Percentiles rank a stretch among this genome's conserved stretches.
phyloP scores from a whole-genome alignment of 2,113 vertebrate genomes.

The Paedocypris sp. region DNA sequence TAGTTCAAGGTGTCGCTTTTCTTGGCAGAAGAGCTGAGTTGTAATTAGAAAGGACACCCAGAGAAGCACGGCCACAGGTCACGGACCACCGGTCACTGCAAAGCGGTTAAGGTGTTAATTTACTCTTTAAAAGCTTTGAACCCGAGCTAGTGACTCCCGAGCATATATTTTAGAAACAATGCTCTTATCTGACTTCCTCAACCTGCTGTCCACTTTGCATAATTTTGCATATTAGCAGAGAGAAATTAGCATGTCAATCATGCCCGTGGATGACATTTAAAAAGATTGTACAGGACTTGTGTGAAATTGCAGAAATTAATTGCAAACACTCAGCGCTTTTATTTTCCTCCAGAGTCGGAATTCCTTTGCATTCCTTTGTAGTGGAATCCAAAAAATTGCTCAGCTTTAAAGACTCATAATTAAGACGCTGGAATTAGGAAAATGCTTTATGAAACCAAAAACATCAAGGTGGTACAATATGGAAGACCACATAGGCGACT shows the following conservation, averaged over 20 bases:
- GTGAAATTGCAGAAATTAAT: conserved; percentile 58
- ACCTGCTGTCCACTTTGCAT: conserved; percentile 48
- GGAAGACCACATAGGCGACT: not conserved
- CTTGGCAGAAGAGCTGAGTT: not conserved
- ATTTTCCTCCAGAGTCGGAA: conserved; percentile 43
- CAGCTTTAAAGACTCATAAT: conserved; percentile 41
- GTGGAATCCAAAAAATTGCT: conserved; percentile 37
- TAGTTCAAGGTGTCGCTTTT: not conserved
- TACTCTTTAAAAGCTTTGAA: conserved; percentile 42
- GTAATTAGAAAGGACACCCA: not conserved
- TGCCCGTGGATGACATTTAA: conserved; percentile 53
- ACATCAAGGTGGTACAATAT: conserved; percentile 22
- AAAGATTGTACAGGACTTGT: conserved; percentile 54
- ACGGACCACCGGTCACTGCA: conserved; percentile 10
- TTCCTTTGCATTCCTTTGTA: conserved; percentile 41
- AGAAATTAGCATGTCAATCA: conserved; percentile 61
- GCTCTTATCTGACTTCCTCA: conserved; percentile 52
- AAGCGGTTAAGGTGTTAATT: conserved; percentile 38
- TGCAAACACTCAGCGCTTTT: conserved; percentile 37
- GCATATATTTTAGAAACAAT: conserved; percentile 52
- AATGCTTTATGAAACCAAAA: conserved; percentile 37
- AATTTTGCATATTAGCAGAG: conserved; percentile 49
- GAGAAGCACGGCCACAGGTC: not conserved
- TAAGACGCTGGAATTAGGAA: conserved; percentile 41
- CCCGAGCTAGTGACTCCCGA: conserved; percentile 37